Evolutionary conservation across 2,888 invertebrate species (phyloP), one percentile per base, ranked within the genome.

Genomic region (Ceratothoa steindachneri): DNA sequence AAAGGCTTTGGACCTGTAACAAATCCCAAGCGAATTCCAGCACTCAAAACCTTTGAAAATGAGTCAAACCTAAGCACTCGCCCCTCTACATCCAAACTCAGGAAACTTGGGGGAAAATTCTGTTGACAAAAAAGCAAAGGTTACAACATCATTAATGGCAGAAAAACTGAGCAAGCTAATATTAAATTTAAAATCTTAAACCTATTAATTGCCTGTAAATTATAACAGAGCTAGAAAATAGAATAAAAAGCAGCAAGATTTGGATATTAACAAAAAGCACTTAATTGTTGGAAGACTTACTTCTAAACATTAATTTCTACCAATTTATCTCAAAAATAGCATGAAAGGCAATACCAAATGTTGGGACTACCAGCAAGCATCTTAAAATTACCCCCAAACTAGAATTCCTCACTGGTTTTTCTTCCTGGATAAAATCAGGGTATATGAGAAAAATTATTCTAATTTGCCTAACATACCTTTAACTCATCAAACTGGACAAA

Each of bases 11-110:
- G 90, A 0, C 90, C 93, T 0, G 90, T 91, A 30, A 91, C 85
- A 86, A 90, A 90, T 15, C 91, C 93, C 0, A 91, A 84, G 77
- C 93, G 87, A 65, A 93, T 84, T 0, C 93, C 91, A 0, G 90
- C 88, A 82, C 89, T 81, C 66, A 91, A 83, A 29, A 90, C 88
- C 86, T 93, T 93, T 0, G 92, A 92, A 81, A 92, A 87, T 0
- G 92, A 92, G 84, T 93, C 92, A 81, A 91, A 86, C 30, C 92
- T 87, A 28, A 93, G 83, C 2, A 93, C 93, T 30, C 92, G 87
- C 0, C 92, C 90, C 82, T 91, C 90, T 0, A 87, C 87, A 83
- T 93, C 92, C 83, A 92, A 80, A 0, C 91, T 91, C 2, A 92
- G 84, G 82, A 92, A 91, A 0, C 90, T 90, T 0, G 88, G 87